A percentile compares a stretch with the other conserved stretches of the same genome.
Conservation (phyloP, 2,113 vertebrate species). For the Seriola rivoliana region DNA sequence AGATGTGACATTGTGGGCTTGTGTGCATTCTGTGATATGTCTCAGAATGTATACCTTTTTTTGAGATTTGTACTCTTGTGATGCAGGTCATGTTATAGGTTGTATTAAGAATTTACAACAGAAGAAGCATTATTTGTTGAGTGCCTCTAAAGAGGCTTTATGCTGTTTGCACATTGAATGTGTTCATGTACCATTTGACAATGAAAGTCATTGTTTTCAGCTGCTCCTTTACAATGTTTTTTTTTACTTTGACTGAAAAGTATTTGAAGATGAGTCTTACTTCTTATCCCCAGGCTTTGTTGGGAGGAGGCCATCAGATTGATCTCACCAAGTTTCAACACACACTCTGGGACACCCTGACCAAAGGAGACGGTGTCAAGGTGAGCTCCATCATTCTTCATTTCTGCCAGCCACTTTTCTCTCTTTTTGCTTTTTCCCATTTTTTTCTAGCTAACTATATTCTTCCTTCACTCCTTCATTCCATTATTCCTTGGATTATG, state of each 20-base stretch:
- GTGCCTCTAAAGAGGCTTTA: slow-evolving; percentile 1
- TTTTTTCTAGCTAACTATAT: not conserved
- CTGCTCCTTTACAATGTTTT: not conserved
- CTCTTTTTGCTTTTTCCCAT: not conserved
- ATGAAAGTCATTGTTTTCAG: not conserved
- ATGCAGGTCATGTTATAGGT: not conserved
- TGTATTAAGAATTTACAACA: slow-evolving; percentile 47
- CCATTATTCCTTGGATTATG: not conserved
- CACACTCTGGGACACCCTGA: slow-evolving; percentile 74
- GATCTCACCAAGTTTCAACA: slow-evolving; percentile 69
- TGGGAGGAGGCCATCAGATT: slow-evolving; percentile 67
- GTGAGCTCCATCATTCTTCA: slow-evolving; percentile 50
- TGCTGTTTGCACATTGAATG: not conserved
- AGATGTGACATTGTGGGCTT: slow-evolving; percentile 29
- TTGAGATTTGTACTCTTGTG: slow-evolving; percentile 13
- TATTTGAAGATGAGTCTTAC: not conserved
- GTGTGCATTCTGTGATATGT: slow-evolving; percentile 31
- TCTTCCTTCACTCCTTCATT: not conserved
- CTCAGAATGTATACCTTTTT: slow-evolving; percentile 32
- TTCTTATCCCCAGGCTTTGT: slow-evolving; percentile 63
- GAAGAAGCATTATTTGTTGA: not conserved
- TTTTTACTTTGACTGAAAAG: not conserved
- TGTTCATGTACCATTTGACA: slow-evolving; percentile 1
- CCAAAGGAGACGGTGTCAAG: slow-evolving; percentile 67
- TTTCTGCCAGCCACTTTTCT: not conserved